Evolutionary conservation across 2,113 vertebrate species (phyloP).

Genomic region (Grammomys dolichurus): DNA sequence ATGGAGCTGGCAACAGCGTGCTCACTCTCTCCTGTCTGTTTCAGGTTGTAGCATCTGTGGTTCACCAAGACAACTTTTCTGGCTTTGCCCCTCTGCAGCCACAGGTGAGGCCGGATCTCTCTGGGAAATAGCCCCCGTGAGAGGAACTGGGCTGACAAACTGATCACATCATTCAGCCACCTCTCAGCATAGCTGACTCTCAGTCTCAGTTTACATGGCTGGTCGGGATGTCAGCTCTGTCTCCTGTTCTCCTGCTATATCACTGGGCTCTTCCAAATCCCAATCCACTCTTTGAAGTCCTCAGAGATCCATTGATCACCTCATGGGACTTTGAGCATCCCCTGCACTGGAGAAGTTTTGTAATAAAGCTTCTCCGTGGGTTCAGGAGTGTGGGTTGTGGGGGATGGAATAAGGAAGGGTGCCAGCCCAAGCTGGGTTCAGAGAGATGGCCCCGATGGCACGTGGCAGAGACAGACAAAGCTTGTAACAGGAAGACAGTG

Average conservation of each 20-base stretch:
- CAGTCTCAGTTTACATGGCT: background rate
- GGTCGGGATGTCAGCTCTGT: background rate
- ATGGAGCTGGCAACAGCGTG: fast-evolving
- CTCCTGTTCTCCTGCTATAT: background rate
- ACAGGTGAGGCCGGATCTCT: constrained; percentile 87
- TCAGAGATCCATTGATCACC: background rate
- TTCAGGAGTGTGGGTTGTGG: background rate
- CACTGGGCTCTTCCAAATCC: background rate
- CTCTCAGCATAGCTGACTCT: fast-evolving
- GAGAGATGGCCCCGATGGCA: background rate
- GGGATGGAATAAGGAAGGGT: background rate
- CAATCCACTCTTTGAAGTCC: background rate
- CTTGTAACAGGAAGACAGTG: background rate
- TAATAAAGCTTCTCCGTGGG: background rate
- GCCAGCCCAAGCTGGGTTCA: background rate
- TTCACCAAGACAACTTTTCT: constrained; percentile 94
- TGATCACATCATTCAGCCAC: background rate
- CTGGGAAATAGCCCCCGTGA: background rate
- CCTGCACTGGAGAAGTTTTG: background rate
- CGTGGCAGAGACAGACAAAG: background rate
- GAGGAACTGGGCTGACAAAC: background rate
- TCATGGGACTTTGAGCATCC: background rate
- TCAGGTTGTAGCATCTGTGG: constrained; percentile 95
- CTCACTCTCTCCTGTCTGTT: background rate
- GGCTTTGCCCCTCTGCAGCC: constrained; percentile 97